Percentiles rank a stretch among this genome's conserved stretches.
These are phyloP conservation scores for Luscinia megarhynchos DNA, from an alignment of 2,797 vertebrate genomes.

Conservation along the genomic window DNA sequence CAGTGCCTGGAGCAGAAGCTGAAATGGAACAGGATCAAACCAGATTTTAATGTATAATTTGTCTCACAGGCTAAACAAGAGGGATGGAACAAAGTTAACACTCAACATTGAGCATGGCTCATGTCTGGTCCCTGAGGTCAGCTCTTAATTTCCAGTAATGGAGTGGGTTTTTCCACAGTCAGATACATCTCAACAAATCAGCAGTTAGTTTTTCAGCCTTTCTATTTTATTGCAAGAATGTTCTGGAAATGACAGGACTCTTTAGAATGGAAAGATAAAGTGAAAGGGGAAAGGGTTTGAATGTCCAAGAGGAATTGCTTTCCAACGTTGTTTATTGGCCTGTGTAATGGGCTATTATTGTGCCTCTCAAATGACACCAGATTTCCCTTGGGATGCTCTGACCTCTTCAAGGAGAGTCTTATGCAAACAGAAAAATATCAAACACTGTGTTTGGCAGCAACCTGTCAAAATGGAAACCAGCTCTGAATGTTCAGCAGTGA, in stretches of 20 bases:
- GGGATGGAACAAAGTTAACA: background rate
- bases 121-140: background rate
- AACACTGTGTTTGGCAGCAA: background rate
- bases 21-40: background rate
- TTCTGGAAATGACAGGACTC: background rate
- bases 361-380: background rate
- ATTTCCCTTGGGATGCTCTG: background rate
- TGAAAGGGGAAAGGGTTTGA: background rate
- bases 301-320: background rate
- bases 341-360: background rate
- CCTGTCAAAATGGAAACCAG: background rate
- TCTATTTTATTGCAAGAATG: background rate
- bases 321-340: background rate
- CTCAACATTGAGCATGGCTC: background rate
- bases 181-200: background rate
- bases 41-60: background rate
- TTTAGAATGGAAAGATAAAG: background rate
- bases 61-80: background rate
- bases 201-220: background rate
- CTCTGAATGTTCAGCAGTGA: background rate
- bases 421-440: background rate
- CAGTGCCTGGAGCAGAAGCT: background rate
- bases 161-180: background rate
- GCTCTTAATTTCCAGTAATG: background rate
- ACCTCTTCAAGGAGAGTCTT: background rate